These are phyloP conservation scores for Timandra comae DNA, from an alignment of 2,888 invertebrate species.

Conservation along the genomic window DNA sequence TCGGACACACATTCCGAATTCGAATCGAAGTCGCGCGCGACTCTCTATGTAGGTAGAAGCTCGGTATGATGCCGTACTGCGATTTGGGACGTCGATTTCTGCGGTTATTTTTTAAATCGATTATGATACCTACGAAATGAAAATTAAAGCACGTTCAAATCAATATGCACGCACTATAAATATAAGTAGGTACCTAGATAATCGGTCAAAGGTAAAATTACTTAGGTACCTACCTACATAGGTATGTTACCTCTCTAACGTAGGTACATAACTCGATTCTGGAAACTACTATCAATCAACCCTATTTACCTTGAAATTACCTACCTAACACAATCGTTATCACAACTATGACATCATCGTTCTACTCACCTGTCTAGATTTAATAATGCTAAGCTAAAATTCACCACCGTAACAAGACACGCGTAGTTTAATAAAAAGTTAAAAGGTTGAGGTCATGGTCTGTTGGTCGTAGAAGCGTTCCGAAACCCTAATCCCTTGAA, in stretches of 20 bases:
- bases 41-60: too few relatives aligned
- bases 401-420: slow-evolving; percentile 23
- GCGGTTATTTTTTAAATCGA: too few relatives aligned
- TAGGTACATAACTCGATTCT: slow-evolving; percentile 5
- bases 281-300: too few relatives aligned
- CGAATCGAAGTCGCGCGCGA: too few relatives aligned
- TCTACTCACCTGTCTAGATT: slow-evolving; percentile 23
- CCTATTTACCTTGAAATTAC: too few relatives aligned
- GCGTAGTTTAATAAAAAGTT: slow-evolving; percentile 11
- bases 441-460: slow-evolving; percentile 31
- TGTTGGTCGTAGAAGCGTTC: slow-evolving; percentile 21
- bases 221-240: slow-evolving; percentile 1
- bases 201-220: neutral
- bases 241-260: slow-evolving; percentile 4
- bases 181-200: slow-evolving; percentile 18
- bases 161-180: too few relatives aligned
- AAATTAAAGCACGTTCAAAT: too few relatives aligned
- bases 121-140: too few relatives aligned
- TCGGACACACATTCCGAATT: too few relatives aligned
- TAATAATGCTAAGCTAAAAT: slow-evolving; percentile 18
- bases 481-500: slow-evolving; percentile 61
- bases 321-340: too few relatives aligned
- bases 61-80: too few relatives aligned
- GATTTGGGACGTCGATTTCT: too few relatives aligned
- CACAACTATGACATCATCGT: slow-evolving; percentile 19